A percentile compares a stretch with the other conserved stretches of the same genome.
Evolutionary conservation across 2,888 invertebrate genomes (phyloP).

Genomic region (Seira ritae): DNA sequence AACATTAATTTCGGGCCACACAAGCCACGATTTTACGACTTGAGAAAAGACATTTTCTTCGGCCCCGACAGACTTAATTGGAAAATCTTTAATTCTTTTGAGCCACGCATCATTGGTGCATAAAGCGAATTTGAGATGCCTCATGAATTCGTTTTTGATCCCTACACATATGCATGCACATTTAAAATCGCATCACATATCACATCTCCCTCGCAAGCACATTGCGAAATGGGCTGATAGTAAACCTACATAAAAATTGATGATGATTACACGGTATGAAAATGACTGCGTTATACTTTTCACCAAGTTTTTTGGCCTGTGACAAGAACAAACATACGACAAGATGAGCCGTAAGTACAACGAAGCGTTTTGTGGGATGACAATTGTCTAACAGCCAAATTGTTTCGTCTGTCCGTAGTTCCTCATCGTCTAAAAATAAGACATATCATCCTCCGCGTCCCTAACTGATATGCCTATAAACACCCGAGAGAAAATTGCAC

Average conservation of each 20-base stretch:
- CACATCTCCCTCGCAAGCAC: constrained; percentile 5
- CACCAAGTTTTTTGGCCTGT: constrained; percentile 40
- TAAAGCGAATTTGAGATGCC: constrained; percentile 47
- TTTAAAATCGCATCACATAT: too few relatives aligned
- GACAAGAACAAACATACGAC: constrained; percentile 33
- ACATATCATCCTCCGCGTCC: neutral
- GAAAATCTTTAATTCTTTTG: constrained; percentile 8
- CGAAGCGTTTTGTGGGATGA: constrained; percentile 35
- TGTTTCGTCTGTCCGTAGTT: constrained; percentile 39
- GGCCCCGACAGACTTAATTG: neutral
- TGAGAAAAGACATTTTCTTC: constrained; percentile 1
- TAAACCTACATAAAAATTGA: constrained; percentile 49
- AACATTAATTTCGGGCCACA: neutral
- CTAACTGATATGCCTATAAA: too few relatives aligned
- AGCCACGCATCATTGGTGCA: constrained; percentile 47
- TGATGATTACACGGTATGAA: constrained; percentile 59
- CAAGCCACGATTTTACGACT: neutral
- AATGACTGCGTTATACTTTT: constrained; percentile 52
- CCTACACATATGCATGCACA: neutral
- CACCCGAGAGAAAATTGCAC: too few relatives aligned
- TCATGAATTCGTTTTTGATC: constrained; percentile 12
- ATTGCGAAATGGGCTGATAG: constrained; percentile 20
- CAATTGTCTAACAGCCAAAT: constrained; percentile 62
- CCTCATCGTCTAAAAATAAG: constrained; percentile 62
- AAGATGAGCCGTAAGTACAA: constrained; percentile 14